These are phyloP conservation scores for Tylochromis polylepis DNA, from an alignment of 2,113 vertebrate genomes.

Conservation along the genomic window DNA sequence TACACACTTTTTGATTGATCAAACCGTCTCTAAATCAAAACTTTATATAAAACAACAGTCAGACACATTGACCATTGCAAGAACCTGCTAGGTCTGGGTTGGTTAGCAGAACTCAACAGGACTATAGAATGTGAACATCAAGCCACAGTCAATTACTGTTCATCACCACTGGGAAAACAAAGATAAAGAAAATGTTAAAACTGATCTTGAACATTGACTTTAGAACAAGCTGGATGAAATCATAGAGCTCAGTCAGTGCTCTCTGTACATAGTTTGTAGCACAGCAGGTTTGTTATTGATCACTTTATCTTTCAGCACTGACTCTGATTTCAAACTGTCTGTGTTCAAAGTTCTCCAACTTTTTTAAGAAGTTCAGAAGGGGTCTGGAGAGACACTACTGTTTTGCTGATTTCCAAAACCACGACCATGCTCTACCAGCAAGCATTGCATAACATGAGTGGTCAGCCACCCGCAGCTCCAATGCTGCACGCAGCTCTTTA, in stretches of 20 bases:
- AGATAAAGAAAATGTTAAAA: background rate
- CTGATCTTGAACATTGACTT: rapidly evolving
- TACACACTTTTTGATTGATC: background rate
- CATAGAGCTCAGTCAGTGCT: background rate
- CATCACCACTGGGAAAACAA: background rate
- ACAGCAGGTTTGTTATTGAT: background rate
- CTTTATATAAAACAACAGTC: background rate
- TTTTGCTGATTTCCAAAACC: background rate
- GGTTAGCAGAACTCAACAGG: background rate
- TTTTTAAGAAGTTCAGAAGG: background rate
- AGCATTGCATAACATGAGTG: background rate
- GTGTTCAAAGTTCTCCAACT: background rate
- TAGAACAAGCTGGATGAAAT: background rate
- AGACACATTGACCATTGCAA: background rate
- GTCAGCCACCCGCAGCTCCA: background rate
- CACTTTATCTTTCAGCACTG: background rate
- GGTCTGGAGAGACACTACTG: background rate
- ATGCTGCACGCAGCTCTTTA: background rate
- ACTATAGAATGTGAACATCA: background rate
- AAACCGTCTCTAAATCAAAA: background rate
- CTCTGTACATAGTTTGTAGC: background rate
- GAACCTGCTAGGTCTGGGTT: rapidly evolving
- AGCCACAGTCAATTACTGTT: background rate
- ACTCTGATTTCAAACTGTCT: background rate
- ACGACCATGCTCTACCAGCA: background rate